phyloP scores from a whole-genome alignment of 2,113 vertebrate species.

The Pterocles burchelli region DNA sequence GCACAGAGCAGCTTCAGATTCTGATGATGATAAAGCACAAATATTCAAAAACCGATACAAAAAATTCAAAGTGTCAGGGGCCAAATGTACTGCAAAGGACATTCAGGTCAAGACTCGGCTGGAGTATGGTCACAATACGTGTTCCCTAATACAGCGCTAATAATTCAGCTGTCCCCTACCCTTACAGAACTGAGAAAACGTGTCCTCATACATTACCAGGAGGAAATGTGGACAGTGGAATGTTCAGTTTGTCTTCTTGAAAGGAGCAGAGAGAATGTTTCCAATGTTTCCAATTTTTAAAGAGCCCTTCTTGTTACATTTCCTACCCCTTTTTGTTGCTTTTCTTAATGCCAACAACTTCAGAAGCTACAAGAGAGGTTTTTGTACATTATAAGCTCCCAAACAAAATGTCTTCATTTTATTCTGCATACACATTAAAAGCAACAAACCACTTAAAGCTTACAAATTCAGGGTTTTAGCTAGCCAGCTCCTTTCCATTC shows the following conservation, averaged over 20 bases:
- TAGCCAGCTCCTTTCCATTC: not conserved
- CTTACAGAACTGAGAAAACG: not conserved
- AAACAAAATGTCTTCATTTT: not conserved
- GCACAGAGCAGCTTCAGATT: conserved; percentile 28
- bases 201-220: not conserved
- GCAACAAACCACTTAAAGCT: not conserved
- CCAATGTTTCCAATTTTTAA: not conserved
- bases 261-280: conserved; percentile 4
- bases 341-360: not conserved
- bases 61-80: not conserved
- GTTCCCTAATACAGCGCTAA: not conserved
- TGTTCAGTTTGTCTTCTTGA: conserved; percentile 18
- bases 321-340: not conserved
- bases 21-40: not conserved
- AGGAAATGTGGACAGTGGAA: not conserved
- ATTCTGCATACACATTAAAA: not conserved
- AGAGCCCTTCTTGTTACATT: not conserved
- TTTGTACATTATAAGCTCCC: not conserved
- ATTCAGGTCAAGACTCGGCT: not conserved
- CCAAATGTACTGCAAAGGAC: not conserved
- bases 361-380: not conserved
- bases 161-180: not conserved
- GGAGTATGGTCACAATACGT: not conserved
- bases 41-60: not conserved
- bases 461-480: not conserved